These are phyloP conservation scores for Chauna torquata DNA, from an alignment of 2,113 vertebrate genomes.

Conservation along the genomic window DNA sequence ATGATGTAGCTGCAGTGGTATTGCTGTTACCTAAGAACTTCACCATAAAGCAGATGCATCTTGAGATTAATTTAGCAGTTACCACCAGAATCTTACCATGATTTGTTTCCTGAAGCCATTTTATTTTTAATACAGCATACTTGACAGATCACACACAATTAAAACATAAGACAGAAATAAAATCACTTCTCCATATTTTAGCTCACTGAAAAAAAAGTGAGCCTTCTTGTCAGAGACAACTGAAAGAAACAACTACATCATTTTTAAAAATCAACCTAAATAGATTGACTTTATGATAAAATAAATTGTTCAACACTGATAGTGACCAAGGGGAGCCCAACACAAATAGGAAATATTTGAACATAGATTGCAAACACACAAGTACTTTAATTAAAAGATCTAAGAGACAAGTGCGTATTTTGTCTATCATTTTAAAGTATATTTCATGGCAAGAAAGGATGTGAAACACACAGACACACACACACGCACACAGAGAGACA, in stretches of 20 bases:
- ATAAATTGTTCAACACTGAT: neutral
- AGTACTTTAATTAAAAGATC: neutral
- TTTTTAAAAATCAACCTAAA: neutral
- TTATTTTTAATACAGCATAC: neutral
- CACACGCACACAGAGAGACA: neutral
- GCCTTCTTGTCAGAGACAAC: neutral
- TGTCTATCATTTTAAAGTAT: neutral
- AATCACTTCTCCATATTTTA: neutral
- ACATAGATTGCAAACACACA: neutral
- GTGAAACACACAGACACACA: neutral
- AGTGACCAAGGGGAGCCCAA: neutral
- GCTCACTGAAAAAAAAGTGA: neutral
- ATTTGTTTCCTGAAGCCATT: neutral
- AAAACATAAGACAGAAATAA: neutral
- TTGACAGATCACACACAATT: neutral
- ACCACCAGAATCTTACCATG: neutral
- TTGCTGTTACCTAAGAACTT: neutral
- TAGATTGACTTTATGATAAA: neutral
- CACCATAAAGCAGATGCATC: neutral
- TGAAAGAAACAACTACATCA: neutral
- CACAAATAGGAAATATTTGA: neutral
- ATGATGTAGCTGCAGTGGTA: neutral
- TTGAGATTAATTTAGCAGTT: neutral
- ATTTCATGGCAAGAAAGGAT: neutral
- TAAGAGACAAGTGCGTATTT: neutral